Percentiles rank a stretch among this genome's conserved stretches.
Evolutionary conservation across 1,140 invertebrate species (phyloP).

Genomic region (Himalopsyche phryganea): DNA sequence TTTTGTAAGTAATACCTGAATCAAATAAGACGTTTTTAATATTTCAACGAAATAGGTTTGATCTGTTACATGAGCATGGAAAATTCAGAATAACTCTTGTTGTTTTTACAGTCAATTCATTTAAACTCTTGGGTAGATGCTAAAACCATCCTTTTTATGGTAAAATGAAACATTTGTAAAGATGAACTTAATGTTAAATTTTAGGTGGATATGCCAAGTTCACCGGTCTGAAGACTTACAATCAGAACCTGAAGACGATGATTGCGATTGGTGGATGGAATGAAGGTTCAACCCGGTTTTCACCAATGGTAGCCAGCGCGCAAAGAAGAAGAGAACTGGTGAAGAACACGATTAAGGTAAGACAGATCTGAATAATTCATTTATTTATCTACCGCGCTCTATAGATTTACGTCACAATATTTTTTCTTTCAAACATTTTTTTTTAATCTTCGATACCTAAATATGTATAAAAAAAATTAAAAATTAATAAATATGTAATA

Average conservation of each 20-base stretch:
- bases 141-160: background rate
- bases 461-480: too few species aligned
- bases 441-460: too few species aligned
- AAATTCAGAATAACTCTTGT: background rate
- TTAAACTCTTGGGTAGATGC: background rate
- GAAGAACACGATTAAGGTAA: constrained; percentile 73
- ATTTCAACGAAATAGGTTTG: too few species aligned
- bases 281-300: constrained; percentile 86
- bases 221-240: constrained; percentile 87
- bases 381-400: too few species aligned
- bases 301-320: constrained; percentile 76
- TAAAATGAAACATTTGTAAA: background rate
- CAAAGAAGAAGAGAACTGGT: constrained; percentile 77
- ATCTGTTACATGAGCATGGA: too few species aligned
- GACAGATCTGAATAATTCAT: too few species aligned
- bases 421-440: too few species aligned
- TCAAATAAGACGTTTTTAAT: too few species aligned
- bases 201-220: constrained; percentile 95
- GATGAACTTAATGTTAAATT: constrained; percentile 5
- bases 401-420: too few species aligned
- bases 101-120: background rate
- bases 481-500: too few species aligned
- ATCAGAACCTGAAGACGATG: constrained; percentile 87
- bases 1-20: too few species aligned
- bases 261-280: constrained; percentile 96